phyloP scores from a whole-genome alignment of 1,140 invertebrate species.

The Drosophila nikananu region DNA sequence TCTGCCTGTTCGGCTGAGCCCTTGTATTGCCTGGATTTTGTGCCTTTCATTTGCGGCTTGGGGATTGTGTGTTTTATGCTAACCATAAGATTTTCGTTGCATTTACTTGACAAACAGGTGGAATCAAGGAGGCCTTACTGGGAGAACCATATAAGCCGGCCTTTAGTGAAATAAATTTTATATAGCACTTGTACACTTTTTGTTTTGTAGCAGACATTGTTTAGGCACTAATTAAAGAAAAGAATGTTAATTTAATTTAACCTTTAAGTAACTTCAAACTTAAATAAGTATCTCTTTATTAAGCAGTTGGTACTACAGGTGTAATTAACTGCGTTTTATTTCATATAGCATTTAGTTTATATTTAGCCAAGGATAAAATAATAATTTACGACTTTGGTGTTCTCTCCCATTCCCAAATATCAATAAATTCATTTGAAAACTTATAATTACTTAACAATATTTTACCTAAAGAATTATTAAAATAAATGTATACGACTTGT shows the following conservation, averaged over 20 bases:
- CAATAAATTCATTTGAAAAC: too few species aligned
- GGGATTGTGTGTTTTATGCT: slow-evolving; percentile 69
- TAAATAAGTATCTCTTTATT: background rate
- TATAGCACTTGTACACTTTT: background rate
- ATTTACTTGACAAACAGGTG: slow-evolving; percentile 53
- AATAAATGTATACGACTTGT: too few species aligned
- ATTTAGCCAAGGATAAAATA: too few species aligned
- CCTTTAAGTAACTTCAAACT: background rate
- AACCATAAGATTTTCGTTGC: slow-evolving; percentile 62
- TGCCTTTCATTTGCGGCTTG: slow-evolving; percentile 69
- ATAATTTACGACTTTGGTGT: too few species aligned
- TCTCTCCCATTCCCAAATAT: too few species aligned
- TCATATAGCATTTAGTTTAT: too few species aligned
- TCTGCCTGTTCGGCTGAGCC: slow-evolving; percentile 19
- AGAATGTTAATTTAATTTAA: too few species aligned
- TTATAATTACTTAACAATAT: too few species aligned
- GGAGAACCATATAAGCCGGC: slow-evolving; percentile 17
- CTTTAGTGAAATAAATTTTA: slow-evolving; percentile 35
- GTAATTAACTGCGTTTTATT: too few species aligned
- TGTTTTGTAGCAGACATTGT: background rate
- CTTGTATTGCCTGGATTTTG: slow-evolving; percentile 63
- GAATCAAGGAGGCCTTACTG: slow-evolving; percentile 27
- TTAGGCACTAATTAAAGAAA: background rate
- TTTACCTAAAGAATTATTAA: too few species aligned
- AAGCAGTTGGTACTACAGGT: too few species aligned